Conservation (phyloP, 2,888 invertebrate genomes). For the Hirtodrosophila duncani region DNA sequence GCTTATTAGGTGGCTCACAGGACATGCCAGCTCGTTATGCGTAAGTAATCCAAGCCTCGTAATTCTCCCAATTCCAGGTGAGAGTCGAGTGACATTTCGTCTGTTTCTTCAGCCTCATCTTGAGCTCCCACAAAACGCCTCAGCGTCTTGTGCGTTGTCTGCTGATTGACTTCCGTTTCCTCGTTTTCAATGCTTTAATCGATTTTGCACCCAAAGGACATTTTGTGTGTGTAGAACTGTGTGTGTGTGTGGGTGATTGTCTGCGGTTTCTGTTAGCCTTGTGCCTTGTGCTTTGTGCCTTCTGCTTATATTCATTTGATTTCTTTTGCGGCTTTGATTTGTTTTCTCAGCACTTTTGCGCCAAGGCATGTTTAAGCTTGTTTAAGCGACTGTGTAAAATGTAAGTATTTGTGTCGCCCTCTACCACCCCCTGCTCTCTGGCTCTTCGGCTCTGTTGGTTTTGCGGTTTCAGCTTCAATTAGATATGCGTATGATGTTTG, state of each 20-base stretch:
- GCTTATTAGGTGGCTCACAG: constrained; percentile 50
- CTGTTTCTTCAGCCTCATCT: not conserved
- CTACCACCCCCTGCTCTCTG: too few relatives aligned
- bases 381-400: constrained; percentile 40
- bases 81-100: constrained; percentile 50
- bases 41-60: constrained; percentile 6
- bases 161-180: constrained; percentile 74
- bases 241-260: constrained; percentile 38
- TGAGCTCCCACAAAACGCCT: not conserved
- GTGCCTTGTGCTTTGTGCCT: not conserved
- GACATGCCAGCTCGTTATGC: constrained; percentile 2
- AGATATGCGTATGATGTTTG: constrained; percentile 61
- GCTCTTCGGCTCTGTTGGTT: constrained; percentile 5
- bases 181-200: constrained; percentile 65
- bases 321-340: constrained; percentile 54
- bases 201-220: constrained; percentile 76
- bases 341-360: constrained; percentile 28
- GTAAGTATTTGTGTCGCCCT: constrained; percentile 19
- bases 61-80: constrained; percentile 68
- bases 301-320: constrained; percentile 35
- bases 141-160: constrained; percentile 25
- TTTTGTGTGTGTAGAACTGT: constrained; percentile 51
- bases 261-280: constrained; percentile 31
- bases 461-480: constrained; percentile 56
- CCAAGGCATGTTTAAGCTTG: constrained; percentile 14